A percentile compares a stretch with the other conserved stretches of the same genome.
phyloP scores from a whole-genome alignment of 2,888 invertebrate species.

The Andrena bucephala region DNA sequence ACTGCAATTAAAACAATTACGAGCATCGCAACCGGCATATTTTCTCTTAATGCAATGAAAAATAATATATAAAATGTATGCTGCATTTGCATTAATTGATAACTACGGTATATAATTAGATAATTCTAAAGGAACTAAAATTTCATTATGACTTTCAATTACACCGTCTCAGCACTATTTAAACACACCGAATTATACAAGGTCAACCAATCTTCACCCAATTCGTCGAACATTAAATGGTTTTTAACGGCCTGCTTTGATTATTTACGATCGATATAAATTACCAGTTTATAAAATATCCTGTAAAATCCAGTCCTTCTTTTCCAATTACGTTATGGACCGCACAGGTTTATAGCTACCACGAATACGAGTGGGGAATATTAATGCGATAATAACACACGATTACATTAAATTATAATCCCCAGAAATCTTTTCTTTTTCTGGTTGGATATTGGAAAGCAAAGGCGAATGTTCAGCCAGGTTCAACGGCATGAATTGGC shows the following conservation, averaged over 20 bases:
- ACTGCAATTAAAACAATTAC: too few species aligned
- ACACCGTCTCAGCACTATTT: not conserved
- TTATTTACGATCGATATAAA: not conserved
- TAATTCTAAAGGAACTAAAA: not conserved
- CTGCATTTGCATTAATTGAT: too few species aligned
- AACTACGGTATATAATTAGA: too few species aligned
- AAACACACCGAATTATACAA: not conserved
- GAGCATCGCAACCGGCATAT: too few species aligned
- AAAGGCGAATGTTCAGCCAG: not conserved
- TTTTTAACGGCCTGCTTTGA: not conserved
- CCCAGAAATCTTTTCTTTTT: not conserved
- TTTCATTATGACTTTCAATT: not conserved
- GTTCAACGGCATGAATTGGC: slow-evolving; percentile 39
- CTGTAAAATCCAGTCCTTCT: not conserved
- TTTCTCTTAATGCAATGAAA: too few species aligned
- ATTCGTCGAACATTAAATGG: not conserved
- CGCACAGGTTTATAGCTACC: slow-evolving; percentile 15
- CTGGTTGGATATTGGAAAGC: not conserved
- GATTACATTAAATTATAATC: slow-evolving; percentile 11
- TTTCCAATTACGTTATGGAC: not conserved
- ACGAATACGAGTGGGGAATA: not conserved
- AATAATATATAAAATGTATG: too few species aligned
- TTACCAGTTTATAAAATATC: slow-evolving; percentile 18
- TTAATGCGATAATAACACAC: slow-evolving; percentile 29
- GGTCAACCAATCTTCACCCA: not conserved